Base-by-base conservation (phyloP, 2,888 invertebrate genomes). In the Cephus nigrinus region DNA sequence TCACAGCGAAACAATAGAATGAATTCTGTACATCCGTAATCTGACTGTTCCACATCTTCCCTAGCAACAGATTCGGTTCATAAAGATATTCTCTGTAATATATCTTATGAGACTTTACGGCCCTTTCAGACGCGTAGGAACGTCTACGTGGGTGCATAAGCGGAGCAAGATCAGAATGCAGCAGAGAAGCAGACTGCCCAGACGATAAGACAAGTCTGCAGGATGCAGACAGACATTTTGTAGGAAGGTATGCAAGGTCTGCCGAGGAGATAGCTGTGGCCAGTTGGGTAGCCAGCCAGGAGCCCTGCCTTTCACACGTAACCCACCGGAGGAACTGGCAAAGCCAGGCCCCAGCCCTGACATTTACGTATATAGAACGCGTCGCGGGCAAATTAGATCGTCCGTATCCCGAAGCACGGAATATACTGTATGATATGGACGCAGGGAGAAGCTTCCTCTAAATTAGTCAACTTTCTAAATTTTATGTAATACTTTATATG, bases 381-480 rank as follows among this genome's bases (percentile, higher is more conserved):
- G 78, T 79, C 75, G 80, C 76, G 77, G 55, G 74, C 35, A 33
- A 82, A 78, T 76, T 79, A 73, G 76, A 81, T 81, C 69, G 34
- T 68, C 40, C 36, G 35, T 34, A 35, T 55, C 31, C 33, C 71
- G 31, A 71, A 71, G 71, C 33, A 33, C 30, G 11, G 30, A 31
- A 31, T 31, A 33, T 15, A 55, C 12, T 1, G 75, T 31, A 40
- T 33, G 74, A 75, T 9, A 23, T 23, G 55, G 23, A 55, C 55
- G 75, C 78, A 75, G 81, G 80, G 77, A 75, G 75, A 72, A 73
- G 81, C 81, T 82, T 81, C 80, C 80, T 81, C 73, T 81, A 80
- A 83, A 81, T 77, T 84, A 80, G 80, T 74, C 79, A 81, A 83
- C 86, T 88, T 88, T 88, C 85, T 84, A 85, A 78, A 82, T 81